Evolutionary conservation across 2,888 invertebrate species (phyloP), one percentile per base, ranked within the genome.

Genomic region (Drosophila atripex): DNA sequence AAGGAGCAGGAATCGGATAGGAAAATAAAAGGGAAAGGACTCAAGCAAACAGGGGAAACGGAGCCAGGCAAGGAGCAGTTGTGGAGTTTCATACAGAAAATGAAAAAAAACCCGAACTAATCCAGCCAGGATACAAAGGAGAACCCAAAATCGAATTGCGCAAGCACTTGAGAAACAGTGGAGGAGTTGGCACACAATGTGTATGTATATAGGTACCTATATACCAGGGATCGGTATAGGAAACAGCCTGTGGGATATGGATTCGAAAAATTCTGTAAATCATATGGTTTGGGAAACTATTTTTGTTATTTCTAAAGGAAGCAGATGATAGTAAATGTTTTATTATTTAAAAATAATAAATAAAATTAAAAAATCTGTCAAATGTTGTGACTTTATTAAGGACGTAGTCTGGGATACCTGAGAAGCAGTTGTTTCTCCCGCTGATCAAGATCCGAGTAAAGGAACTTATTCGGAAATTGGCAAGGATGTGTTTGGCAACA

Each of bases 391-490:
- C 28, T 28, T 9, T 28, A 8, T 28, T 5, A 35, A 35, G 35
- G 11, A 35, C 1, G 2, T 14, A n/a, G 38, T 39, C 14, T n/a
- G 30, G 53, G 38, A 71, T 71, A 58, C 58, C 57, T 65, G 71
- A 46, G 51, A 28, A 53, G 53, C 71, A 71, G 71, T 71, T 71
- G 55, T 32, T 30, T 14, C 7, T 30, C 23, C 38, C 16, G 45
- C 49, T 49, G 25, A 86, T 83, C 73, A 58, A 75, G 80, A 83
- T 83, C 82, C 83, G 77, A 80, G 73, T 65, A 76, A 76, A 57
- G 38, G 30, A 56, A 64, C 30, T 47, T 60, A 38, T 30, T 51
- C 43, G 61, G 38, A 35, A 46, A 2, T 35, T 32, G 55, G 14
- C n/a, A 59, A 73, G 65, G 65, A 50, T 71, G 28, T 9, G 28